These are phyloP conservation scores for Hydractinia symbiolongicarpus DNA, from an alignment of 30 jellyfish, hydroid and myxozoan genomes.

Conservation along the genomic window DNA sequence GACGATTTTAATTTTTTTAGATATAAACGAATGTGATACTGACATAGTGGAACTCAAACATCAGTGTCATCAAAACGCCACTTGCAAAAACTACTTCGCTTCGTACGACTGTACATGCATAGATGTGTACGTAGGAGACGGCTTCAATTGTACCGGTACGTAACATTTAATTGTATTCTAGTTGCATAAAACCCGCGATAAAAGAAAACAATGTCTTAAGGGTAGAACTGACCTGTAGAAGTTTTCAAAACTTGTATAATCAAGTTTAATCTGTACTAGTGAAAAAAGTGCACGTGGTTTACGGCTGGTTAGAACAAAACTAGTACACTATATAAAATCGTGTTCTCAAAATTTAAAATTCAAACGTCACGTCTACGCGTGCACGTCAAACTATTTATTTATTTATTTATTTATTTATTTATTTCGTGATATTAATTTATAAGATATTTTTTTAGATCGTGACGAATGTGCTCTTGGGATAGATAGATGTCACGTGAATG, in stretches of 20 bases:
- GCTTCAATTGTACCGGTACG: conserved; percentile 33
- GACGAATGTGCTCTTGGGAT: conserved; percentile 29
- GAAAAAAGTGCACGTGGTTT: too few species aligned
- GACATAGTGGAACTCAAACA: conserved; percentile 7
- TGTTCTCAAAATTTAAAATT: too few species aligned
- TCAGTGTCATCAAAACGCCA: conserved; percentile 67
- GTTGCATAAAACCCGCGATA: too few species aligned
- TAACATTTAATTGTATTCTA: neutral
- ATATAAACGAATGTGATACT: conserved; percentile 63
- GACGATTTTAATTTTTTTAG: conserved; percentile 20
- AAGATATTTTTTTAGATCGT: conserved; percentile 12
- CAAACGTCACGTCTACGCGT: too few species aligned
- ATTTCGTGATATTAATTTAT: neutral
- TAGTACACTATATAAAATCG: neutral
- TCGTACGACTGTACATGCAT: conserved; percentile 67
- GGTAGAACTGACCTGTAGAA: too few species aligned
- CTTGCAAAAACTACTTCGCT: conserved; percentile 62
- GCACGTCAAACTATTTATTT: neutral
- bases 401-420: neutral
- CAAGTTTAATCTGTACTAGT: too few species aligned
- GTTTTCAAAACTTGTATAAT: too few species aligned
- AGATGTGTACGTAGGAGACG: conserved; percentile 41
- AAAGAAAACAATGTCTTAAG: too few species aligned
- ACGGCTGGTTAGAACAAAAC: too few species aligned
- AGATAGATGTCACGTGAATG: conserved; percentile 22